A percentile compares a stretch with the other conserved stretches of the same genome.
Evolutionary conservation across 2,113 vertebrate genomes (phyloP).

Genomic region (Odontophorus gujanensis): DNA sequence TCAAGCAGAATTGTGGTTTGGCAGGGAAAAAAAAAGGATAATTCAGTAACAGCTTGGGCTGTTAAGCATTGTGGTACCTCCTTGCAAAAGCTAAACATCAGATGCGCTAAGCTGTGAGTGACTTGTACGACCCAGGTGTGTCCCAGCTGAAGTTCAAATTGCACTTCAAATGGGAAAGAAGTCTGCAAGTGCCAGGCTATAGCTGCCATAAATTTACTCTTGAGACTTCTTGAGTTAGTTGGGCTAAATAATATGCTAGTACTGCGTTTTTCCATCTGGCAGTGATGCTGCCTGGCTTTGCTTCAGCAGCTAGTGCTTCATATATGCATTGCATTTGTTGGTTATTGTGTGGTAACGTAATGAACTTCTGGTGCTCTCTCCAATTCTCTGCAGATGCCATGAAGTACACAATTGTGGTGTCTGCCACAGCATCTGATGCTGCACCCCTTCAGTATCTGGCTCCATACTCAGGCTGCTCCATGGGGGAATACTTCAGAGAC

Average conservation of each 20-base stretch:
- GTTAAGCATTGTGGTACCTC: rapidly evolving
- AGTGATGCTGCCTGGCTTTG: background rate
- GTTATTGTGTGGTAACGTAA: rapidly evolving
- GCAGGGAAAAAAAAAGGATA: background rate
- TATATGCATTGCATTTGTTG: rapidly evolving
- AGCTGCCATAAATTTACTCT: rapidly evolving
- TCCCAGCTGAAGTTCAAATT: background rate
- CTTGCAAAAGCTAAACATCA: background rate
- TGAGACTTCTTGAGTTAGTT: background rate
- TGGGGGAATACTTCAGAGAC: slow-evolving; percentile 99
- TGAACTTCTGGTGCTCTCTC: rapidly evolving
- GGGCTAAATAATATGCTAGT: rapidly evolving
- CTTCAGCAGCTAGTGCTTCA: rapidly evolving
- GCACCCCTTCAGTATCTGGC: slow-evolving; percentile 98
- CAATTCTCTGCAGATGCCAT: slow-evolving; percentile 85
- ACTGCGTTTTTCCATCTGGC: background rate
- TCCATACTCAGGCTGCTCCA: slow-evolving; percentile 97
- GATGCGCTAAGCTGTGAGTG: background rate
- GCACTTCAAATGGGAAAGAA: background rate
- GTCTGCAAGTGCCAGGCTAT: rapidly evolving
- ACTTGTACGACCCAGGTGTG: background rate
- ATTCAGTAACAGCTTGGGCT: background rate
- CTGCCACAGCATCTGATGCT: slow-evolving; percentile 95
- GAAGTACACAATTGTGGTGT: slow-evolving; percentile 99
- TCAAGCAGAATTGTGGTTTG: background rate